phyloP scores from a whole-genome alignment of 2,113 vertebrate species.

The Rhinichthys klamathensis region DNA sequence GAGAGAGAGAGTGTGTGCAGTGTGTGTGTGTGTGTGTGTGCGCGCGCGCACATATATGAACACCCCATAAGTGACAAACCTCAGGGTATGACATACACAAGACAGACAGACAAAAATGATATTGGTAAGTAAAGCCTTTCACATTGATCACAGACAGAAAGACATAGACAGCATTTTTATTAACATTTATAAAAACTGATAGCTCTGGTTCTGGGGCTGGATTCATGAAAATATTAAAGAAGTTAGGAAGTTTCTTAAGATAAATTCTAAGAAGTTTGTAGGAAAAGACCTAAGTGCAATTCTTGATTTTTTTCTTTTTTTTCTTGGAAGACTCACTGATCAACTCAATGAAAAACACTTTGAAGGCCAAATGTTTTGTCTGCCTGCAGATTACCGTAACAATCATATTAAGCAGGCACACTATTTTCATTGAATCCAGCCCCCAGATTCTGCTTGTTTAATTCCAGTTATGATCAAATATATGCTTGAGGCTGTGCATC shows the following conservation, averaged over 20 bases:
- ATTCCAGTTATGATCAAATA: not conserved
- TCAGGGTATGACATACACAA: conserved; percentile 13
- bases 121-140: not conserved
- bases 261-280: not conserved
- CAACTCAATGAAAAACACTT: no score
- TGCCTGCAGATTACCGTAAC: no score
- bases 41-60: not conserved
- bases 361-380: no score
- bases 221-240: not conserved
- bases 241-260: not conserved
- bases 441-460: not conserved
- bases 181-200: not conserved
- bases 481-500: not conserved
- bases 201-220: not conserved
- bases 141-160: not conserved
- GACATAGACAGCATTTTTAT: conserved; percentile 7
- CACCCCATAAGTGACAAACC: conserved; percentile 16
- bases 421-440: not conserved
- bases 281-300: not conserved
- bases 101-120: not conserved
- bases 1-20: not conserved
- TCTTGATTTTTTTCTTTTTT: no score
- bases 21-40: not conserved
- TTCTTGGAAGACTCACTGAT: no score
- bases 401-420: no score